These are phyloP conservation scores for Drusus annulatus DNA, from an alignment of 1,140 invertebrate species.

Conservation along the genomic window DNA sequence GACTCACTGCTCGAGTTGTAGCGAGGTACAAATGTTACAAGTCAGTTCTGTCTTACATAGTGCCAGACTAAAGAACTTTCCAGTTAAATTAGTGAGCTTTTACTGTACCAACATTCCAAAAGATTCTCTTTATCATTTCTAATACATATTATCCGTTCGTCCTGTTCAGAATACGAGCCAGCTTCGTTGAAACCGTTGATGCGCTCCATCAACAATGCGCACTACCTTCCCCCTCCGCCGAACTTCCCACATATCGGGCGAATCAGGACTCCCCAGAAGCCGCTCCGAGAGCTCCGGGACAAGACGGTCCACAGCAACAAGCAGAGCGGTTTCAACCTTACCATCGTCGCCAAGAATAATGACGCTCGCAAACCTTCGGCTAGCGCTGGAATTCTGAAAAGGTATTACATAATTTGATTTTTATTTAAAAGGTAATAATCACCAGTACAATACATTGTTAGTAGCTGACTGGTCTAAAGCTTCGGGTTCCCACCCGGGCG, in stretches of 20 bases:
- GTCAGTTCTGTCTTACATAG: too few species aligned
- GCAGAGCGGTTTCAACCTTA: conserved; percentile 66
- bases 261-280: conserved; percentile 18
- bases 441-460: too few species aligned
- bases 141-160: background rate
- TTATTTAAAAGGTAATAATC: too few species aligned
- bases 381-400: conserved; percentile 49
- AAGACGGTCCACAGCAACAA: conserved; percentile 61
- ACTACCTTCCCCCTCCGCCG: conserved; percentile 52
- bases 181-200: conserved; percentile 49
- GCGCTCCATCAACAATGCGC: conserved; percentile 51
- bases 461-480: too few species aligned
- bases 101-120: too few species aligned
- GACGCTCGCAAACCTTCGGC: conserved; percentile 56
- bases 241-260: conserved; percentile 30
- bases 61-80: too few species aligned
- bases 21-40: too few species aligned
- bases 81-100: too few species aligned
- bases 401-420: conserved; percentile 43
- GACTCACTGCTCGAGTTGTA: too few species aligned
- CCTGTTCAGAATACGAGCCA: conserved; percentile 50
- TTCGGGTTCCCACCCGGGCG: too few species aligned
- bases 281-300: conserved; percentile 54
- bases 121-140: too few species aligned
- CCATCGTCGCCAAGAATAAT: conserved; percentile 68